phyloP scores from a whole-genome alignment of 2,888 invertebrate genomes.

The Agriopis aurantiaria region DNA sequence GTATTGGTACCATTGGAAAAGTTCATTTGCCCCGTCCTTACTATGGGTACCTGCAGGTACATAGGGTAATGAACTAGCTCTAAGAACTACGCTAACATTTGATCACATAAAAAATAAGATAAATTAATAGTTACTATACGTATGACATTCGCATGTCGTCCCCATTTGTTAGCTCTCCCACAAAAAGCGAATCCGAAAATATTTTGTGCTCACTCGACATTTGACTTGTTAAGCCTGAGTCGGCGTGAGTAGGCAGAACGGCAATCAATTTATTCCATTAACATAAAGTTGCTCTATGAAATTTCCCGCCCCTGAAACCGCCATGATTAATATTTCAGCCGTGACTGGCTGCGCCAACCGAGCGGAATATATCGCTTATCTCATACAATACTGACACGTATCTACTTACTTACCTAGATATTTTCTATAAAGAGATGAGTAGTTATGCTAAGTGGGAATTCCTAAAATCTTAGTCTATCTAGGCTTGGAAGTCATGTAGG shows the following conservation, averaged over 20 bases:
- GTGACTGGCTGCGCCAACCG: constrained; percentile 70
- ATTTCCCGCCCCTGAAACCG: constrained; percentile 65
- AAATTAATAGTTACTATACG: neutral
- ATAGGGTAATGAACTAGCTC: no score
- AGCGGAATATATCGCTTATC: constrained; percentile 64
- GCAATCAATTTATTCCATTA: constrained; percentile 72
- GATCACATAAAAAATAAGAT: neutral
- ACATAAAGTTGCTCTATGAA: constrained; percentile 76
- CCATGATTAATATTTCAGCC: constrained; percentile 76
- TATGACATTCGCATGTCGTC: constrained; percentile 7
- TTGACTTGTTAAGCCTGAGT: constrained; percentile 44
- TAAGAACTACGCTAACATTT: neutral
- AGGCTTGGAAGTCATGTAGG: neutral
- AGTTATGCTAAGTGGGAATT: no score
- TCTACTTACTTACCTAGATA: neutral
- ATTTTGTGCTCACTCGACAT: constrained; percentile 32
- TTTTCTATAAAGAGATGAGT: neutral
- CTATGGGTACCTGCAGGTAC: no score
- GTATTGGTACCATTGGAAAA: no score
- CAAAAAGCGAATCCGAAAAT: constrained; percentile 28
- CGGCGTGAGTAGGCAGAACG: constrained; percentile 57
- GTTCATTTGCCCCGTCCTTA: no score
- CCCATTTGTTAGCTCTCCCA: constrained; percentile 28
- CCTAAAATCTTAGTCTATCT: neutral
- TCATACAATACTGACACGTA: constrained; percentile 32